Conservation (phyloP, 1,140 invertebrate genomes). For the Tigriopus japonicus region DNA sequence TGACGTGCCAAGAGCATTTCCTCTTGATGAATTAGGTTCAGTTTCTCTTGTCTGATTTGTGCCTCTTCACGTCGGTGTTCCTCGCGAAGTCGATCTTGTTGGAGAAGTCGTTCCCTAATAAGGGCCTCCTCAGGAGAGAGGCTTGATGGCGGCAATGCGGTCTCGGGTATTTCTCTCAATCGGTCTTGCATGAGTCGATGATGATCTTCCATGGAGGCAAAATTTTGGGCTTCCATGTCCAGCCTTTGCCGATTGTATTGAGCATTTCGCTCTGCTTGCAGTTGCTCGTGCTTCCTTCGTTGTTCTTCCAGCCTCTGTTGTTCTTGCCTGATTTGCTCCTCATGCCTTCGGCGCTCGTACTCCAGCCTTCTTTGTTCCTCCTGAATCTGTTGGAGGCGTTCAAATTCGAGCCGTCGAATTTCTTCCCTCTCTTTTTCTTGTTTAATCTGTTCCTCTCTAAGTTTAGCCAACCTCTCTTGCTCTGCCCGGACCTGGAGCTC, state of each 20-base stretch:
- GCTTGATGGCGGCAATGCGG: too few species aligned
- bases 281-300: slow-evolving; percentile 4
- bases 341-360: slow-evolving; percentile 3
- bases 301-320: slow-evolving; percentile 10
- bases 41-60: slow-evolving; percentile 12
- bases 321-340: slow-evolving; percentile 8
- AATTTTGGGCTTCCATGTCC: slow-evolving; percentile 7
- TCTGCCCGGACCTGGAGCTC: slow-evolving; percentile 11
- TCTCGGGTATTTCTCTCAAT: background rate
- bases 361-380: slow-evolving; percentile 10
- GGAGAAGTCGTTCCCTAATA: background rate
- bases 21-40: slow-evolving; percentile 13
- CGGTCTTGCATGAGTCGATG: background rate
- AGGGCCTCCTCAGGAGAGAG: slow-evolving; percentile 9
- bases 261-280: slow-evolving; percentile 9
- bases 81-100: slow-evolving; percentile 7
- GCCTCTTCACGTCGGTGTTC: slow-evolving; percentile 4
- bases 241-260: slow-evolving; percentile 5
- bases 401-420: slow-evolving; percentile 13
- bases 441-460: slow-evolving; percentile 9
- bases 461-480: slow-evolving; percentile 9
- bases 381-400: slow-evolving; percentile 12
- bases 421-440: slow-evolving; percentile 14
- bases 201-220: background rate
- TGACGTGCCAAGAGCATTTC: slow-evolving; percentile 7